Conservation (phyloP, 2,888 invertebrate genomes). For the Platerodrilus igneus region DNA sequence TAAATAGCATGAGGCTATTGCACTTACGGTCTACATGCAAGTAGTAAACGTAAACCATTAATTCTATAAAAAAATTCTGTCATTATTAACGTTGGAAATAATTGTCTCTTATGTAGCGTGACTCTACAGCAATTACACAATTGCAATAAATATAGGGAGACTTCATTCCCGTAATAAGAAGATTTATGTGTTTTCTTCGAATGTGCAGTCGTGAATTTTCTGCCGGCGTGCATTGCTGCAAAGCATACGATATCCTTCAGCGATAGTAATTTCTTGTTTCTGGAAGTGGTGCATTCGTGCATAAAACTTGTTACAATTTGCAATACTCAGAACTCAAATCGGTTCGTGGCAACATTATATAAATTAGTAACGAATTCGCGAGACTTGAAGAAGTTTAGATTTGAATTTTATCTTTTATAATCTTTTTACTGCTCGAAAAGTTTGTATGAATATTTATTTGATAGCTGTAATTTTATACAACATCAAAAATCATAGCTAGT, state of each 20-base stretch:
- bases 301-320: constrained; percentile 21
- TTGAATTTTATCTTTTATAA: constrained; percentile 8
- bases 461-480: constrained; percentile 29
- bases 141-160: constrained; percentile 13
- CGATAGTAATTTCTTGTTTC: constrained; percentile 20
- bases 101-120: constrained; percentile 15
- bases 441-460: constrained; percentile 2
- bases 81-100: no score
- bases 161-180: constrained; percentile 8
- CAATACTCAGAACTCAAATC: constrained; percentile 17
- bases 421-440: constrained; percentile 7
- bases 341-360: constrained; percentile 20
- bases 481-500: no score
- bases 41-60: no score
- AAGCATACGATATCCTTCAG: constrained; percentile 16
- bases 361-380: constrained; percentile 15
- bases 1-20: no score
- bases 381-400: constrained; percentile 8
- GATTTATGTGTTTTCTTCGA: constrained; percentile 15
- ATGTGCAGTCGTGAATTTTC: constrained; percentile 15
- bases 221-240: constrained; percentile 10
- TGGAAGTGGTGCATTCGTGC: constrained; percentile 24
- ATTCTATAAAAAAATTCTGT: no score
- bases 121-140: constrained; percentile 15
- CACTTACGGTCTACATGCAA: no score